Evolutionary conservation across 2,113 vertebrate genomes (phyloP).

Genomic region (Sinocyclocheilus rhinocerous): DNA sequence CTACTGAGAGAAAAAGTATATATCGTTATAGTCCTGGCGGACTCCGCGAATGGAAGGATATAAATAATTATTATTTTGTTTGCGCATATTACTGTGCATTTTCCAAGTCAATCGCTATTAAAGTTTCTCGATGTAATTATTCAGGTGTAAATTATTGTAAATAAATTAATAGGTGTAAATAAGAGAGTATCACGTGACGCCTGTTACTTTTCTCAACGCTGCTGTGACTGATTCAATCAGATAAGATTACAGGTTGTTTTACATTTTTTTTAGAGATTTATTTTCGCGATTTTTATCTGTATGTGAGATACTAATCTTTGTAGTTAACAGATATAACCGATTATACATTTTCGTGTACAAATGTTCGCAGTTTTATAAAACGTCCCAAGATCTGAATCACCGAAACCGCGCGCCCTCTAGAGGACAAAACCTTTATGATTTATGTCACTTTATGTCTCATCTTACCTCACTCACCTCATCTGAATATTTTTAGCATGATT

Average conservation of each 20-base stretch:
- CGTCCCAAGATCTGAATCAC: not conserved
- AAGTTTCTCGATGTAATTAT: not conserved
- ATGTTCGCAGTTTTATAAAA: not conserved
- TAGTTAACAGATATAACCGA: not conserved
- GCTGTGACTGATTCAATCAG: not conserved
- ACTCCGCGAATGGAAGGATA: too few species aligned
- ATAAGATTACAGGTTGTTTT: not conserved
- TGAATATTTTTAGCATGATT: not conserved
- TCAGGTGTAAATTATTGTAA: too few species aligned
- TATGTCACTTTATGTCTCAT: not conserved
- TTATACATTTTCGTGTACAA: not conserved
- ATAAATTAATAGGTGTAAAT: not conserved
- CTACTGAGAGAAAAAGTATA: not conserved
- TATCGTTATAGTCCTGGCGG: too few species aligned
- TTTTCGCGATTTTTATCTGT: not conserved
- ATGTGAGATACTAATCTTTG: not conserved
- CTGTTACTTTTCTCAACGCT: conserved; percentile 7
- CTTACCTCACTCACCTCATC: not conserved
- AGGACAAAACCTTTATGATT: not conserved
- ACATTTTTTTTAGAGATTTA: not conserved
- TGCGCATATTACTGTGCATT: not conserved
- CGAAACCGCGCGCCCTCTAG: not conserved
- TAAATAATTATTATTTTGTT: not conserved
- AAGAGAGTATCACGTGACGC: not conserved
- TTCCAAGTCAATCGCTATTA: too few species aligned